Evolutionary conservation across 2,797 vertebrate species (phyloP), one percentile per base, ranked within the genome.

Genomic region (Malacoctenus gilli): DNA sequence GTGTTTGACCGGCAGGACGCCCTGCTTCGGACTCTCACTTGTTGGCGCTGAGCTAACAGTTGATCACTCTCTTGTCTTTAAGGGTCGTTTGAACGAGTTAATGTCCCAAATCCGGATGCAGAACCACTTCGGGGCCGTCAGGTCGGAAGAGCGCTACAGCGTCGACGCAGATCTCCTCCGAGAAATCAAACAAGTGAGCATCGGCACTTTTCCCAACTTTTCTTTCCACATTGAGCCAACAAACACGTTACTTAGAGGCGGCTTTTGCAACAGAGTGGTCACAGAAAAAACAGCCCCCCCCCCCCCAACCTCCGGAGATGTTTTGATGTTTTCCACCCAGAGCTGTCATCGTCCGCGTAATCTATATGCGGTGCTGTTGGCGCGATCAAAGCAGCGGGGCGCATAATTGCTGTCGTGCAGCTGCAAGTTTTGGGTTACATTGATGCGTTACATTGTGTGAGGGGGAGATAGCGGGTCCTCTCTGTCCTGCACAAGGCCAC

Each of bases 21-120:
- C n/a, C n/a, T n/a, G n/a, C n/a, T n/a, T n/a, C n/a, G n/a, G n/a
- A n/a, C n/a, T n/a, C n/a, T n/a, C n/a, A n/a, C n/a, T n/a, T n/a
- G n/a, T n/a, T n/a, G n/a, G n/a, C n/a, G n/a, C n/a, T n/a, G n/a
- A n/a, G n/a, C n/a, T n/a, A n/a, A n/a, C n/a, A n/a, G n/a, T n/a
- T n/a, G n/a, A n/a, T n/a, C n/a, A n/a, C n/a, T n/a, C n/a, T n/a
- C n/a, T n/a, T 47, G 2, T 59, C 21, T 51, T 71, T 9, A 79
- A 99, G 97, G 97, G 97, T n/a, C 94, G 96, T 4, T 84, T 99
- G 76, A 99, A 99, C 54, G 97, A 99, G 80, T 86, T 99, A 23
- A 99, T 99, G 96, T 98, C 96, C 43, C 97, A 99, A 62, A 99
- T 99, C 79, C 93, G 97, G 49, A 98, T 99, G 97, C 97, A 99